These are phyloP conservation scores for Dyspetes luteomarginatus DNA, from an alignment of 2,888 invertebrate species.

Conservation along the genomic window DNA sequence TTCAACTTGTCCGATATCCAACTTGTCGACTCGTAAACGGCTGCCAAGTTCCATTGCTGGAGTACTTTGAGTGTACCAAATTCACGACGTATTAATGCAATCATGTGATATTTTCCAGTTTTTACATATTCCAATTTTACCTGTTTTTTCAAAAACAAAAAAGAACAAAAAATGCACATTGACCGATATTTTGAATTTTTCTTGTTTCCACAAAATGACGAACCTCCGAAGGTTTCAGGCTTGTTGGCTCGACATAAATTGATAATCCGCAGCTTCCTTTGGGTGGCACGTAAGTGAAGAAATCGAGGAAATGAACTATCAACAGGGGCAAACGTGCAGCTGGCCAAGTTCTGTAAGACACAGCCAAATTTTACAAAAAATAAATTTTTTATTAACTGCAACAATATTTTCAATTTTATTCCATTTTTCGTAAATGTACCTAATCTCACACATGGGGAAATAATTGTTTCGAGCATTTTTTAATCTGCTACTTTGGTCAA, in stretches of 20 bases:
- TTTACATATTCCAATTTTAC: conserved; percentile 75
- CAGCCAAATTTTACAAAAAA: conserved; percentile 69
- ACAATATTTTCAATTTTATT: conserved; percentile 19
- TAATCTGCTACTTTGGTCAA: too few species aligned
- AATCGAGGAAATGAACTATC: conserved; percentile 79
- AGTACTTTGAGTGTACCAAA: conserved; percentile 72
- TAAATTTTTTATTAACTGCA: conserved; percentile 20
- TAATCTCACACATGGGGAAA: background rate
- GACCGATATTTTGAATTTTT: background rate
- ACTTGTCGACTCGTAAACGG: conserved; percentile 75
- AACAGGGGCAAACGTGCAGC: conserved; percentile 75
- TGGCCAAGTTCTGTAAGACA: conserved; percentile 74
- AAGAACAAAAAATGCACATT: conserved; percentile 36
- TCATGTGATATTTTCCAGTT: conserved; percentile 71
- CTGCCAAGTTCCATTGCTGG: conserved; percentile 79
- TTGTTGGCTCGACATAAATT: conserved; percentile 76
- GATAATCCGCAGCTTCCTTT: conserved; percentile 80
- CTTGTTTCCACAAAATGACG: conserved; percentile 33
- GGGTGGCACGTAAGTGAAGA: conserved; percentile 79
- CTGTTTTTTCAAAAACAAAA: conserved; percentile 57
- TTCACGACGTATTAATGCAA: conserved; percentile 76
- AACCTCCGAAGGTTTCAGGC: conserved; percentile 76
- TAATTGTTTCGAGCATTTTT: background rate
- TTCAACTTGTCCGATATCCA: conserved; percentile 78
- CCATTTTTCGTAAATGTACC: background rate